Evolutionary conservation across 2,888 invertebrate species (phyloP), one percentile per base, ranked within the genome.

Genomic region (Alentia gelatinosa): DNA sequence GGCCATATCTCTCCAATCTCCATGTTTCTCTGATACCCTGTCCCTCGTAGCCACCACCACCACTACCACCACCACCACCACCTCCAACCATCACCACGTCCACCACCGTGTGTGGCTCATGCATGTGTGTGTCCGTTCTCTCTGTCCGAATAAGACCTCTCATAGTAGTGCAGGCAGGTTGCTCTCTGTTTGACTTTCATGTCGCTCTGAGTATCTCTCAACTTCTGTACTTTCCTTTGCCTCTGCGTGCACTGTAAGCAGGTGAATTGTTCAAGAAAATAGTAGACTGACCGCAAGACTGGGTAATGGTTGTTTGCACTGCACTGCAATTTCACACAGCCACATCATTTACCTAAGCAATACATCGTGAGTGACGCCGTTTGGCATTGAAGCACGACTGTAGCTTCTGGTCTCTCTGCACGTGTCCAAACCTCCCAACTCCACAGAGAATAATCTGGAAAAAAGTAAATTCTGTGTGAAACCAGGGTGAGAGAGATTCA

Each of bases 111-210:
- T 68, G 30, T 30, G 68, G 68, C 68, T 68, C 68, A 30, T 68
- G 68, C 68, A 68, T 68, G 68, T 68, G 5, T 68, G n/a, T 68
- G 56, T 56, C n/a, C 56, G 56, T 56, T 56, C 56, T 56, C 56
- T 68, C 30, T 30, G 26, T 68, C 68, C 30, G 33, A 68, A 68
- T 30, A 30, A 68, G 33, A 68, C 33, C 30, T 68, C n/a, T n/a
- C 68, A 12, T 68, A 68, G 39, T 79, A 79, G 79, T n/a, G 12
- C 35, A 39, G 37, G 15, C 79, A 79, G 79, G 79, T 79, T 79
- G 37, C 39, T 35, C 79, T 79, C 37, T 79, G 79, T 79, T 19
- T 37, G 37, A 79, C 79, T 26, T 9, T 63, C 63, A 23, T n/a
- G 63, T 63, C 63, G 19, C 63, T 9, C 63, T 63, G 15, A 9